A percentile compares a stretch with the other conserved stretches of the same genome.
These are phyloP conservation scores for Ciconia nigra DNA, from an alignment of 2,797 vertebrate species.

Conservation along the genomic window DNA sequence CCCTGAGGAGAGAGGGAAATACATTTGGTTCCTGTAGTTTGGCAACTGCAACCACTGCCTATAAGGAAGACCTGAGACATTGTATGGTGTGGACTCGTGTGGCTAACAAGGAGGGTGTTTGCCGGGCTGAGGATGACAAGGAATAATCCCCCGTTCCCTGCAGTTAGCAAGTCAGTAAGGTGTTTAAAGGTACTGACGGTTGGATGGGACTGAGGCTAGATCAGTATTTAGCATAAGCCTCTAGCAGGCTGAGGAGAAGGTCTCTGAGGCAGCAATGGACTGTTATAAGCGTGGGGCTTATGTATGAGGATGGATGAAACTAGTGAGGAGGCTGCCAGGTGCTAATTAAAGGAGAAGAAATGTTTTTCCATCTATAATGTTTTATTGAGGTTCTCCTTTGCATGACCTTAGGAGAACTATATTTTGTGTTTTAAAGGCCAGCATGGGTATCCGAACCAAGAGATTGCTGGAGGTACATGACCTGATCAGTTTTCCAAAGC, in stretches of 20 bases:
- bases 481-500: not conserved
- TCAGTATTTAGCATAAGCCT: not conserved
- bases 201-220: not conserved
- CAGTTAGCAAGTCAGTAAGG: not conserved
- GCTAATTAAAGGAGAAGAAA: not conserved
- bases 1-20: not conserved
- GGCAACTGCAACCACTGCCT: not conserved
- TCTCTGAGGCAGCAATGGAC: not conserved
- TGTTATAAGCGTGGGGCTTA: not conserved
- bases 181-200: not conserved
- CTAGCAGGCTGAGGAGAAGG: not conserved
- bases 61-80: not conserved
- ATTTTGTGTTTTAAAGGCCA: not conserved
- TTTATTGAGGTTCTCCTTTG: not conserved
- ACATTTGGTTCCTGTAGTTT: not conserved
- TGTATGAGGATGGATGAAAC: not conserved
- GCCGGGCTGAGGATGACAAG: not conserved
- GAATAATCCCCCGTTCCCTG: not conserved
- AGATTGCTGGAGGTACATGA: not conserved
- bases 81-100: not conserved
- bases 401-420: not conserved
- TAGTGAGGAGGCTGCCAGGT: not conserved
- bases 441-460: not conserved
- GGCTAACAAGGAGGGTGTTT: not conserved
- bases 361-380: not conserved